phyloP scores from a whole-genome alignment of 2,797 vertebrate genomes.

The Perodicticus potto region DNA sequence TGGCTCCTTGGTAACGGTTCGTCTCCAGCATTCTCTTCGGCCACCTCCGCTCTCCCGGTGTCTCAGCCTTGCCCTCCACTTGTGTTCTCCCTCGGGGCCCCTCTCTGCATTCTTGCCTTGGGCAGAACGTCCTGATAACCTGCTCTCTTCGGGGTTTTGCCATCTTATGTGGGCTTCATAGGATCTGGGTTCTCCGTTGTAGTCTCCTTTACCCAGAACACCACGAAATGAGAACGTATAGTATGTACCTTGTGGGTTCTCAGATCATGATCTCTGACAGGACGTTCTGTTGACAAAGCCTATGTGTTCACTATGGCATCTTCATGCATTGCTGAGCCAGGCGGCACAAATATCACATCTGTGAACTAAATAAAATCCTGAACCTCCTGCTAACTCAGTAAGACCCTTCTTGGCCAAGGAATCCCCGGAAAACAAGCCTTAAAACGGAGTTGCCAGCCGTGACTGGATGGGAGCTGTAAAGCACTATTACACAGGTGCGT shows the following conservation, averaged over 20 bases:
- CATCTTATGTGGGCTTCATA: not conserved
- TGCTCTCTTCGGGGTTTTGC: not conserved
- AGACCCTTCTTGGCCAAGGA: not conserved
- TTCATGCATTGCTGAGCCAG: rapidly evolving
- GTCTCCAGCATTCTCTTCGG: not conserved
- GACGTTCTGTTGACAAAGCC: not conserved
- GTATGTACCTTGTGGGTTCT: not conserved
- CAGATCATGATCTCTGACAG: not conserved
- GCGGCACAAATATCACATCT: not conserved
- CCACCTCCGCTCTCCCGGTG: not conserved
- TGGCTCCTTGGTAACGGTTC: not conserved
- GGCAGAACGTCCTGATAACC: not conserved
- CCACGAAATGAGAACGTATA: not conserved
- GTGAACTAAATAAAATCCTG: not conserved
- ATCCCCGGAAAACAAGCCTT: not conserved
- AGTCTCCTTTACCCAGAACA: not conserved
- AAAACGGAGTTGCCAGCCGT: not conserved
- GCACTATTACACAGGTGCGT: not conserved
- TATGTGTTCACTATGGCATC: not conserved
- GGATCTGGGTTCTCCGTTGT: not conserved
- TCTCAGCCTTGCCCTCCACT: not conserved
- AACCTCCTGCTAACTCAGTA: not conserved
- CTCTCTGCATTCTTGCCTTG: not conserved
- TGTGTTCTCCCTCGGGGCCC: not conserved
- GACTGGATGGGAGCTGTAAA: not conserved